A percentile compares a stretch with the other conserved stretches of the same genome.
Conservation (phyloP, 2,888 invertebrate genomes). For the Philonicus albiceps region DNA sequence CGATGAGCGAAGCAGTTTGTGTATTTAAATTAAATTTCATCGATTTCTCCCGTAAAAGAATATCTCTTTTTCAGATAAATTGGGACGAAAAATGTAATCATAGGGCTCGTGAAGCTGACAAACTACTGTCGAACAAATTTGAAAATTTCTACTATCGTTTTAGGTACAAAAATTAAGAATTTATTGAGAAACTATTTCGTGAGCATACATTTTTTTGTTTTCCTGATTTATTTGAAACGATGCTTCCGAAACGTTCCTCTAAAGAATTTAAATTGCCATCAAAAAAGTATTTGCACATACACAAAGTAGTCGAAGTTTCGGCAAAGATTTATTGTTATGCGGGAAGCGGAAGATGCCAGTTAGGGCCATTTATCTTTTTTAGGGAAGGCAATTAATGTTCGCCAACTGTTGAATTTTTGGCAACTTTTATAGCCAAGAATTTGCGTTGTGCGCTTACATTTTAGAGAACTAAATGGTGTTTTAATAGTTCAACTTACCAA, state of each 20-base stretch:
- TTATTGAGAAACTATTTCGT: not conserved
- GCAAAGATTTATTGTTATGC: slow-evolving; percentile 45
- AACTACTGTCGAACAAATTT: not conserved
- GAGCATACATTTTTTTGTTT: not conserved
- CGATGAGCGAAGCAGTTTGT: not conserved
- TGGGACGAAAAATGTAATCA: not conserved
- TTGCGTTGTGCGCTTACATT: slow-evolving; percentile 44
- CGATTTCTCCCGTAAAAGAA: not conserved
- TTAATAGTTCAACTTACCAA: slow-evolving; percentile 46
- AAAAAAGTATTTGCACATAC: slow-evolving; percentile 28
- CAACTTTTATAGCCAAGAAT: slow-evolving; percentile 42
- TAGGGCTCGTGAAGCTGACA: not conserved
- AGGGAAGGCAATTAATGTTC: slow-evolving; percentile 46
- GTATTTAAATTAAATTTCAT: not conserved
- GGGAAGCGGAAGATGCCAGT: slow-evolving; percentile 40
- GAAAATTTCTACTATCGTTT: not conserved
- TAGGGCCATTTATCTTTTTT: slow-evolving; percentile 44
- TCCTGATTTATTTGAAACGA: not conserved
- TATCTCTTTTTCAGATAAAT: not conserved
- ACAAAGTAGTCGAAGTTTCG: slow-evolving; percentile 29
- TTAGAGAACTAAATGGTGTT: slow-evolving; percentile 45
- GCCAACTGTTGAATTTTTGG: slow-evolving; percentile 48
- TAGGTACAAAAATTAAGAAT: not conserved
- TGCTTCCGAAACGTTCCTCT: not conserved
- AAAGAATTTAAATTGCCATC: slow-evolving; percentile 35